A percentile compares a stretch with the other conserved stretches of the same genome.
phyloP scores from a whole-genome alignment of 1,140 invertebrate species.

The Cephus cinctus region DNA sequence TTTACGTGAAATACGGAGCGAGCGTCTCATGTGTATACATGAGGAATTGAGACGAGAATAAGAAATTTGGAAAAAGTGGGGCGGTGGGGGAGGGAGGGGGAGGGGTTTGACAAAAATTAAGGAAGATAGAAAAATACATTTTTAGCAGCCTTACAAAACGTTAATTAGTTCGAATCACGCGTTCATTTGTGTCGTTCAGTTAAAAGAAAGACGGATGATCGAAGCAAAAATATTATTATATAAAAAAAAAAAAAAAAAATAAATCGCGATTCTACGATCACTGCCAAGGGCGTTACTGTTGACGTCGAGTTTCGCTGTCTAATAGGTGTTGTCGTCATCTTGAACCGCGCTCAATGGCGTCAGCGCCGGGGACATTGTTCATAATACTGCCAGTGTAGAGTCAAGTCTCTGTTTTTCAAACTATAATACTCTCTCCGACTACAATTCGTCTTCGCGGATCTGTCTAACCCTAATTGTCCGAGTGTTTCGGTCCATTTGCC shows the following conservation, averaged over 20 bases:
- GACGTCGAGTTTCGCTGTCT: constrained; percentile 42
- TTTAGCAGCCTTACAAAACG: not conserved
- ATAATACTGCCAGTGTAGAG: constrained; percentile 51
- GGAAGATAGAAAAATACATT: not conserved
- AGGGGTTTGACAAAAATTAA: constrained; percentile 2
- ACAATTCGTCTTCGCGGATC: constrained; percentile 18
- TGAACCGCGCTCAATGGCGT: constrained; percentile 15
- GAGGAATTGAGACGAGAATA: too few species aligned
- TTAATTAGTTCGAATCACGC: constrained; percentile 1
- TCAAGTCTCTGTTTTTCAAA: constrained; percentile 36
- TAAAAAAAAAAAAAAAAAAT: constrained; percentile 6
- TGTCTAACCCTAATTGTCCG: constrained; percentile 16
- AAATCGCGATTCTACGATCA: constrained; percentile 48
- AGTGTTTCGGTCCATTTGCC: too few species aligned
- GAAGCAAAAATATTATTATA: not conserved
- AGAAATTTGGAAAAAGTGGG: too few species aligned
- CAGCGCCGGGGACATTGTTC: constrained; percentile 40
- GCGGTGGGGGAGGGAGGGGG: not conserved
- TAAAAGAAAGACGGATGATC: not conserved
- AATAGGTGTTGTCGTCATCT: constrained; percentile 25
- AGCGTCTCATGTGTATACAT: too few species aligned
- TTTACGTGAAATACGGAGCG: too few species aligned
- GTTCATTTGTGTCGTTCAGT: not conserved
- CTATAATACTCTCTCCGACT: constrained; percentile 35
- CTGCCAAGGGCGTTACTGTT: constrained; percentile 50